Conservation (phyloP, 2,797 vertebrate genomes). For the Malurus leucopterus region DNA sequence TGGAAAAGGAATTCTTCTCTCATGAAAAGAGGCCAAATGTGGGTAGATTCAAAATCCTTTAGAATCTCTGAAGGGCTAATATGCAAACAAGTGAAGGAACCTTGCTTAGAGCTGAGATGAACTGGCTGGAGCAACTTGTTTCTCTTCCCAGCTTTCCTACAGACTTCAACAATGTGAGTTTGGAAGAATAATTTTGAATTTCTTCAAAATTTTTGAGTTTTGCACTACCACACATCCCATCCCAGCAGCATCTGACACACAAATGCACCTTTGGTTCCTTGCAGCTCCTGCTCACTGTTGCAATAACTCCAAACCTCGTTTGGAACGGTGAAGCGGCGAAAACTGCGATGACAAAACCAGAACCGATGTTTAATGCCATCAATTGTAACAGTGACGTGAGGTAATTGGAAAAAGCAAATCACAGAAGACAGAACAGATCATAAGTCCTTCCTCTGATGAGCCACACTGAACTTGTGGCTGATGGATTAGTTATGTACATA, state of each 20-base stretch:
- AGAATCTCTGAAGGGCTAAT: not conserved
- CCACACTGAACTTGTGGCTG: not conserved
- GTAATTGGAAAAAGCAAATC: slow-evolving; percentile 34
- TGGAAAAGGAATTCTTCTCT: not conserved
- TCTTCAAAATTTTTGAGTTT: not conserved
- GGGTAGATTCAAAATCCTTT: not conserved
- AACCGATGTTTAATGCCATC: not conserved
- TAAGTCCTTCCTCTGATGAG: not conserved
- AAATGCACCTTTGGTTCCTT: not conserved
- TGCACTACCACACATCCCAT: not conserved
- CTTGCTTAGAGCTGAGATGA: not conserved
- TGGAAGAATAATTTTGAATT: not conserved
- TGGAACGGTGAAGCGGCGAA: not conserved
- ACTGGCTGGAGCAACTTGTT: not conserved
- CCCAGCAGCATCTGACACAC: not conserved
- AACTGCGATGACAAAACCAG: not conserved
- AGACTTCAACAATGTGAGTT: not conserved
- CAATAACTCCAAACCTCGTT: not conserved
- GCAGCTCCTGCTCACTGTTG: not conserved
- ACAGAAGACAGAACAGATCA: not conserved
- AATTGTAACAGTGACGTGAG: not conserved
- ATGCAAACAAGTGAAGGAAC: not conserved
- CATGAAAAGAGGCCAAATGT: not conserved
- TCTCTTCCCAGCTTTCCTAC: not conserved
- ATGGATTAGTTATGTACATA: slow-evolving; percentile 20